Base-by-base conservation (phyloP, 2,888 invertebrate species). In the Meghimatium bilineatum region DNA sequence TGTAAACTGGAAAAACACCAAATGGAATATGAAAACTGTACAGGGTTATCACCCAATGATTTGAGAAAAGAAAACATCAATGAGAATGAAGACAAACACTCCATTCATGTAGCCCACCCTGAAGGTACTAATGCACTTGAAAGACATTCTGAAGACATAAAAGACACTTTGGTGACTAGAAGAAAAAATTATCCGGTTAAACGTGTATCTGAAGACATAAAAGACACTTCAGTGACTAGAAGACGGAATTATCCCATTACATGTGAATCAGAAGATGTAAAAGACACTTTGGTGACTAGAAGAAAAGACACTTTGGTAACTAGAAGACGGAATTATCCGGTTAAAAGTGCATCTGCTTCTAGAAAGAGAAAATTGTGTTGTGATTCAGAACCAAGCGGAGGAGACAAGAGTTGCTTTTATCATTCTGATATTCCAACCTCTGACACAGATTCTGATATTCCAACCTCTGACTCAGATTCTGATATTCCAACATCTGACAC, bases 331-430 rank as follows among this genome's bases (percentile, higher is more conserved):
- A n/a, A n/a, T n/a, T n/a, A n/a, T n/a, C n/a, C n/a, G n/a, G n/a
- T n/a, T n/a, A n/a, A n/a, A n/a, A n/a, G n/a, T n/a, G n/a, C n/a
- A n/a, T 32, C 78, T 44, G n/a, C n/a, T 56, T 69, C 67, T 38
- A 83, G 77, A n/a, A 69, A 56, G 69, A 76, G 71, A 29, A 52
- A 52, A 69, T 49, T 38, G 0, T 76, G 12, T 23, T 81, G 66
- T 44, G 49, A 29, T n/a, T 66, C 69, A 34, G 82, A 49, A 44
- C 0, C n/a, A 3, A 69, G 20, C 20, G 56, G 20, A 71, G 26
- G 8, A 36, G 36, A 26, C 8, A 23, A 34, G 2, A 60, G 17
- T 12, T 72, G 29, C 44, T 26, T 32, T 17, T n/a, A 29, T 34
- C 36, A 38, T 34, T 17, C 66, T 14, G 49, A 23, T 77, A n/a